Conservation (phyloP, 1,140 invertebrate species). For the Ceratosolen fusciceps region DNA sequence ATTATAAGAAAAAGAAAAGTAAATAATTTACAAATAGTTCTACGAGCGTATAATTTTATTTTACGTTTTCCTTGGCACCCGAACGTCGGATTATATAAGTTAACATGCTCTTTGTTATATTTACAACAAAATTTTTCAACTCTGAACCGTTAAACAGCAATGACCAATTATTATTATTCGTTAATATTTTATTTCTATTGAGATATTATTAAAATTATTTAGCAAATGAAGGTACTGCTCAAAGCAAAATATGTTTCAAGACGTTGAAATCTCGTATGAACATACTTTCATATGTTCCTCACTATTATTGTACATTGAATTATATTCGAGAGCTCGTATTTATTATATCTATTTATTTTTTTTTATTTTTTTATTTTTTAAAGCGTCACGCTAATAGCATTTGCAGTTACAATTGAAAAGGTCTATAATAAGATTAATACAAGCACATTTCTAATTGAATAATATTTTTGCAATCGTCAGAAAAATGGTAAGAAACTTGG, state of each 20-base stretch:
- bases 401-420: not conserved
- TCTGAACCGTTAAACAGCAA: too few species aligned
- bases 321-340: constrained; percentile 26
- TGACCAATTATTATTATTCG: too few species aligned
- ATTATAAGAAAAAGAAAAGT: too few species aligned
- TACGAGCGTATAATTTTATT: constrained; percentile 41
- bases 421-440: constrained; percentile 34
- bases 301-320: constrained; percentile 14
- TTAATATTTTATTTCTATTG: too few species aligned
- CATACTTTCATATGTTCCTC: not conserved
- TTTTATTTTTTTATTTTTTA: too few species aligned
- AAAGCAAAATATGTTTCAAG: too few species aligned
- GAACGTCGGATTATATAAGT: constrained; percentile 8
- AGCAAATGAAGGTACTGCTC: too few species aligned
- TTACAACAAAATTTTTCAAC: too few species aligned
- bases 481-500: not conserved
- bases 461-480: constrained; percentile 5
- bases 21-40: not conserved
- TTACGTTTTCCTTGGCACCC: constrained; percentile 25
- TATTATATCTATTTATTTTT: constrained; percentile 26
- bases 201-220: too few species aligned
- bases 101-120: not conserved
- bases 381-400: constrained; percentile 24
- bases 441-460: constrained; percentile 2
- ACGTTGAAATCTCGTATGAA: not conserved